Evolutionary conservation across 2,797 vertebrate species (phyloP).

Genomic region (Serranus cabrilla): DNA sequence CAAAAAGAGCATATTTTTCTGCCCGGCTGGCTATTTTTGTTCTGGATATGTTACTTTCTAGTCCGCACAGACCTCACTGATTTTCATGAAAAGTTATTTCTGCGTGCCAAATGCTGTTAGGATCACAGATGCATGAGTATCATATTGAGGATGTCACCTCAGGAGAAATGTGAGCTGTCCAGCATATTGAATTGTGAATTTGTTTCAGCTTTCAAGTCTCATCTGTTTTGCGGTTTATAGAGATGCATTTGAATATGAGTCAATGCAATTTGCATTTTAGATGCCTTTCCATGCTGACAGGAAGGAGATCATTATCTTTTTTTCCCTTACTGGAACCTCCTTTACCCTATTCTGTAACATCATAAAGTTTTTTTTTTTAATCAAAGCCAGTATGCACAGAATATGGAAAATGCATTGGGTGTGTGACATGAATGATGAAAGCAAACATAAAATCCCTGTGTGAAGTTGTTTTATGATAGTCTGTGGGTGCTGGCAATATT

Average conservation of each 20-base stretch:
- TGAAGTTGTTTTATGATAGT: slow-evolving; percentile 29
- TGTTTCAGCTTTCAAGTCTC: slow-evolving; percentile 58
- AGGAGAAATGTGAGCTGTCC: slow-evolving; percentile 61
- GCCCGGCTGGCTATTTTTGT: slow-evolving; percentile 48
- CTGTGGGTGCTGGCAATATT: slow-evolving; percentile 15
- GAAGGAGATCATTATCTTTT: slow-evolving; percentile 41
- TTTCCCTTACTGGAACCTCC: slow-evolving; percentile 19
- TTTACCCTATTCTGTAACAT: slow-evolving; percentile 24
- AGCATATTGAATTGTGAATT: slow-evolving; percentile 60
- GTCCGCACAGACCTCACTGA: slow-evolving; percentile 55
- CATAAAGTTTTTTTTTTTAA: slow-evolving; percentile 12
- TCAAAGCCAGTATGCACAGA: slow-evolving; percentile 28
- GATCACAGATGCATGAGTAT: slow-evolving; percentile 62
- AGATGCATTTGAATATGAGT: slow-evolving; percentile 65
- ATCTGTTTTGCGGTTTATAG: slow-evolving; percentile 64
- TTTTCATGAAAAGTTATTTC: slow-evolving; percentile 57
- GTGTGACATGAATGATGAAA: slow-evolving; percentile 40
- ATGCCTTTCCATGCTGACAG: slow-evolving; percentile 28
- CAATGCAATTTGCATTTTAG: slow-evolving; percentile 61
- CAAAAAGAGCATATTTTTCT: slow-evolving; percentile 47
- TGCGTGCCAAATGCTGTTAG: slow-evolving; percentile 63
- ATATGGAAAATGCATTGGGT: slow-evolving; percentile 26
- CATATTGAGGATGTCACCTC: slow-evolving; percentile 63
- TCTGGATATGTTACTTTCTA: slow-evolving; percentile 41
- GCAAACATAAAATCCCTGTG: slow-evolving; percentile 10